phyloP scores from a whole-genome alignment of 1,140 invertebrate species.

The Holotrichia oblita region DNA sequence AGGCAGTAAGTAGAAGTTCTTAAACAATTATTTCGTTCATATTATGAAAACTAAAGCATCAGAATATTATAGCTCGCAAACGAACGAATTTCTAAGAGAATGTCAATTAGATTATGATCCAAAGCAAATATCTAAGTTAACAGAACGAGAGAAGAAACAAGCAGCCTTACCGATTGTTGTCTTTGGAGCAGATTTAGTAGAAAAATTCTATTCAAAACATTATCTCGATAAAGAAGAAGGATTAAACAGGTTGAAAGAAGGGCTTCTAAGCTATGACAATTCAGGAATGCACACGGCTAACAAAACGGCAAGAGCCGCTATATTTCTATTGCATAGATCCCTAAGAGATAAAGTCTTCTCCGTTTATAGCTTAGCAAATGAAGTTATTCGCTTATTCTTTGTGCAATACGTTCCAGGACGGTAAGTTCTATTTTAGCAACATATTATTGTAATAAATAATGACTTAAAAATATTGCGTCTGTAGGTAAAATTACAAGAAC shows the following conservation, averaged over 20 bases:
- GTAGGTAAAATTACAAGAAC: no score
- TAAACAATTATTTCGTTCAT: no score
- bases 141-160: slow-evolving; percentile 89
- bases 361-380: slow-evolving; percentile 82
- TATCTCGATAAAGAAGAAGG: slow-evolving; percentile 93
- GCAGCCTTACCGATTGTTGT: slow-evolving; percentile 89
- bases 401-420: slow-evolving; percentile 80
- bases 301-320: slow-evolving; percentile 81
- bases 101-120: slow-evolving; percentile 68
- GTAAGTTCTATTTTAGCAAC: slow-evolving; percentile 60
- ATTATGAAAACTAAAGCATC: neutral
- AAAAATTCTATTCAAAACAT: slow-evolving; percentile 93
- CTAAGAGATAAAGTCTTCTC: slow-evolving; percentile 87
- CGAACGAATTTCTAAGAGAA: slow-evolving; percentile 80
- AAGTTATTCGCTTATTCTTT: slow-evolving; percentile 81
- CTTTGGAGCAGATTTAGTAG: slow-evolving; percentile 89
- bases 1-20: slow-evolving; percentile 72
- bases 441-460: slow-evolving; percentile 35
- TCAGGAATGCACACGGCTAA: slow-evolving; percentile 69
- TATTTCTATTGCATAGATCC: slow-evolving; percentile 78
- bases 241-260: slow-evolving; percentile 77
- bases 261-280: slow-evolving; percentile 70
- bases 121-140: slow-evolving; percentile 73
- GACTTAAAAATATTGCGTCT: no score
- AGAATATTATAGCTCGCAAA: slow-evolving; percentile 70